Evolutionary conservation across 2,888 invertebrate genomes (phyloP).

Genomic region (Mesopsocus fuscifrons): DNA sequence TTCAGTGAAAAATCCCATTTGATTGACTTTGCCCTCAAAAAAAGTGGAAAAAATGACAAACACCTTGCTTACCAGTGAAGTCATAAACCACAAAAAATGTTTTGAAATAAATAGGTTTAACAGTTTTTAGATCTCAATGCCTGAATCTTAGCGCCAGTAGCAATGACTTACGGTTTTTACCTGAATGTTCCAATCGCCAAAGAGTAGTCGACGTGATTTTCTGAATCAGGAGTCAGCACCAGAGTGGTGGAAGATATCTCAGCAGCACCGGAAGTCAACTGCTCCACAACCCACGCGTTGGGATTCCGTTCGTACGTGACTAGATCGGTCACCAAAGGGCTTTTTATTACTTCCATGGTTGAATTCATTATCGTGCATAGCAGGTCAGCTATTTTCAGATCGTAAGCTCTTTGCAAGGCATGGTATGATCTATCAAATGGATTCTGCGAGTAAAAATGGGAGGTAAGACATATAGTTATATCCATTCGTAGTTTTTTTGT

Average conservation of each 20-base stretch:
- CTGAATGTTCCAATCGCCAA: background rate
- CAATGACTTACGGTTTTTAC: too few relatives aligned
- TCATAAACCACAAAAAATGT: too few relatives aligned
- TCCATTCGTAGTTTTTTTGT: too few relatives aligned
- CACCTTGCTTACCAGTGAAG: too few relatives aligned
- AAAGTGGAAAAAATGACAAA: too few relatives aligned
- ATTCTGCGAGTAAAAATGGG: background rate
- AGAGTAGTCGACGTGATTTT: background rate
- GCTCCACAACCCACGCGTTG: conserved; percentile 5
- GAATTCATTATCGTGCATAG: background rate
- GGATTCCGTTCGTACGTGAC: conserved; percentile 1
- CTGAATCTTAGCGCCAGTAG: too few relatives aligned
- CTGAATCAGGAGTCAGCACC: conserved; percentile 1
- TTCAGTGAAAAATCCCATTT: too few relatives aligned
- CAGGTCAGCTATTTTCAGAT: background rate
- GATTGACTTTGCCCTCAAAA: too few relatives aligned
- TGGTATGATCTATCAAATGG: conserved; percentile 3
- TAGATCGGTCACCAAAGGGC: background rate
- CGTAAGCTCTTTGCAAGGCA: background rate
- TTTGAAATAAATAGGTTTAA: too few relatives aligned
- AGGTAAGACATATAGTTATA: too few relatives aligned
- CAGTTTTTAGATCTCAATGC: too few relatives aligned
- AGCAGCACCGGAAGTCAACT: background rate
- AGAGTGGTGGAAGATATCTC: conserved; percentile 2
- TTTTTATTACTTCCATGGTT: background rate